Conservation (phyloP, 2,888 invertebrate species). For the Diadegma fenestrale region DNA sequence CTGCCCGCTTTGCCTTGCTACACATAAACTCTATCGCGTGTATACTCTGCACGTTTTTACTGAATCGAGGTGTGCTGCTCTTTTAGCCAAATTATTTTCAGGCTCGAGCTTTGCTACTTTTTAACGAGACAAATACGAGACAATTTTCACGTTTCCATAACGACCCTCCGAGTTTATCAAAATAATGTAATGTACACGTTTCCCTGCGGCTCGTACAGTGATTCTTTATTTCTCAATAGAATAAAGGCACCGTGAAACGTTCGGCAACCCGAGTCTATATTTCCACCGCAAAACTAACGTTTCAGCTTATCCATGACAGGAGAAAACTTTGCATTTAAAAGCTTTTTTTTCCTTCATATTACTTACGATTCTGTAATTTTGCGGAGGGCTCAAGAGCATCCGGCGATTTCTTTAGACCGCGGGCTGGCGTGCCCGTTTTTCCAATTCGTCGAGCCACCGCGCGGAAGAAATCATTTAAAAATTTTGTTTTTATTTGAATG, state of each 20-base stretch:
- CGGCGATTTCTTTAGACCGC: constrained; percentile 18
- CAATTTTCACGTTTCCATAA: constrained; percentile 22
- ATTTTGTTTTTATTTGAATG: neutral
- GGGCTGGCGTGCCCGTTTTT: constrained; percentile 25
- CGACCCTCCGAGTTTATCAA: constrained; percentile 1
- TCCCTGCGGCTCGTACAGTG: neutral
- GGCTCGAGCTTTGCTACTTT: constrained; percentile 2
- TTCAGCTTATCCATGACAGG: constrained; percentile 52
- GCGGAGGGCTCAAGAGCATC: constrained; percentile 1
- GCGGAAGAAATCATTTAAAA: neutral
- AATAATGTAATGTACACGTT: neutral
- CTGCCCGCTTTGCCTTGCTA: constrained; percentile 27
- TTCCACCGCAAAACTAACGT: constrained; percentile 33
- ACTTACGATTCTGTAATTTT: constrained; percentile 71
- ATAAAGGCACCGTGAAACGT: constrained; percentile 30
- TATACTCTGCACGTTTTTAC: constrained; percentile 9
- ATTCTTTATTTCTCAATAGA: neutral
- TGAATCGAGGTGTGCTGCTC: neutral
- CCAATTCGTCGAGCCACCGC: constrained; percentile 11
- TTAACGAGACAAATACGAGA: neutral
- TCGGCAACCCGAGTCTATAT: constrained; percentile 30
- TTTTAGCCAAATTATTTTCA: constrained; percentile 53
- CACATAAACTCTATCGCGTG: neutral
- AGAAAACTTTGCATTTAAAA: constrained; percentile 67
- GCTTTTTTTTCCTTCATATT: constrained; percentile 68